Evolutionary conservation across 2,888 invertebrate genomes (phyloP).

Genomic region (Desoria tigrina): DNA sequence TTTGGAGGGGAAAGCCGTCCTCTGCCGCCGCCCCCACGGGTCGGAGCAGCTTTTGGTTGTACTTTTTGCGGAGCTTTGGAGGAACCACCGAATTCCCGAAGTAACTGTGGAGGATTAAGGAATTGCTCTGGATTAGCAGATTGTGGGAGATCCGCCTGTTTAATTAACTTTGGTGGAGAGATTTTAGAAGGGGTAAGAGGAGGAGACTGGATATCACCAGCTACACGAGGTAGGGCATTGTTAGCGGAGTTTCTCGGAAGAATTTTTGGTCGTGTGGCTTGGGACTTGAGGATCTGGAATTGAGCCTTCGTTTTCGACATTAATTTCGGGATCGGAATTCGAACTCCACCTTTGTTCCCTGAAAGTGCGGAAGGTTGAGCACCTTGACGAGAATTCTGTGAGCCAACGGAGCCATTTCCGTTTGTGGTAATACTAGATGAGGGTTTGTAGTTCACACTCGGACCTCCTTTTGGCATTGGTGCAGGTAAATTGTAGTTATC

Average conservation of each 20-base stretch:
- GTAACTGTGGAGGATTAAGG: background rate
- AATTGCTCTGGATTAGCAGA: background rate
- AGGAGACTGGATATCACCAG: background rate
- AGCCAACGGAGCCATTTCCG: background rate
- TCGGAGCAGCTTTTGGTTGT: background rate
- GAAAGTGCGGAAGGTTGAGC: too few species aligned
- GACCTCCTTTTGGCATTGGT: too few species aligned
- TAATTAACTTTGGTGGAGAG: background rate
- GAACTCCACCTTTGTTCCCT: background rate
- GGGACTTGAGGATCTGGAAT: constrained; percentile 13
- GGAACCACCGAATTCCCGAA: background rate
- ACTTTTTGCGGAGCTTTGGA: background rate
- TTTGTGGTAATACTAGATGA: too few species aligned
- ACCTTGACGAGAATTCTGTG: background rate
- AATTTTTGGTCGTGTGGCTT: constrained; percentile 9
- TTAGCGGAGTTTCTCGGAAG: constrained; percentile 8
- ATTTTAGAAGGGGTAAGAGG: background rate
- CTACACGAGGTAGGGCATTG: background rate
- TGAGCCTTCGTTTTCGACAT: constrained; percentile 19
- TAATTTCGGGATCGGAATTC: constrained; percentile 5
- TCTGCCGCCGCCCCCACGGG: too few species aligned
- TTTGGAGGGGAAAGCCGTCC: too few species aligned
- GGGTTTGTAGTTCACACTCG: too few species aligned
- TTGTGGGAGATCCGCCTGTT: constrained; percentile 1
- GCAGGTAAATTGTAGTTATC: too few species aligned